Evolutionary conservation across 1,140 invertebrate species (phyloP).

Genomic region (Macrostomum lignano): DNA sequence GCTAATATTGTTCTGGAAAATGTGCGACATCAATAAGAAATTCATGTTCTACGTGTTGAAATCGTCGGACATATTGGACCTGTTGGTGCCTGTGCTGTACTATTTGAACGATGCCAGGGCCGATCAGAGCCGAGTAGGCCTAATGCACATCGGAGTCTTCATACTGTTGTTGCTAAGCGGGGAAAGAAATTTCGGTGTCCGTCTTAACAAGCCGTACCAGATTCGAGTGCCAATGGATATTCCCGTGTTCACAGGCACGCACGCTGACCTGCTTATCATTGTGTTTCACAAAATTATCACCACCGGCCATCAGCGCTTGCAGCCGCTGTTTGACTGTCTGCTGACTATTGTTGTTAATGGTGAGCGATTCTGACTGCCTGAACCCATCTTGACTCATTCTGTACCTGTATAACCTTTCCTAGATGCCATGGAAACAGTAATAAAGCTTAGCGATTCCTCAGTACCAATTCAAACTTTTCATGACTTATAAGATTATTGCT

Average conservation of each 20-base stretch:
- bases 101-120: conserved; percentile 87
- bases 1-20: conserved; percentile 92
- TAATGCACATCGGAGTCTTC: conserved; percentile 98
- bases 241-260: conserved; percentile 82
- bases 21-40: conserved; percentile 98
- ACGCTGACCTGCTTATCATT: conserved; percentile 89
- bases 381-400: too few species aligned
- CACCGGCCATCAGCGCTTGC: conserved; percentile 82
- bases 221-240: conserved; percentile 91
- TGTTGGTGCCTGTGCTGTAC: conserved; percentile 82
- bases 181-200: conserved; percentile 90
- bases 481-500: too few species aligned
- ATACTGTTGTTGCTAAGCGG: conserved; percentile 83
- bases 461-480: too few species aligned
- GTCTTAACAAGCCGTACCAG: conserved; percentile 89
- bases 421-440: too few species aligned
- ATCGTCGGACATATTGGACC: conserved; percentile 82
- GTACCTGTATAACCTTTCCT: too few species aligned
- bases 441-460: too few species aligned
- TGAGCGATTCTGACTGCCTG: too few species aligned
- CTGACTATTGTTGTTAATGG: conserved; percentile 89
- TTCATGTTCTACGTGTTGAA: conserved; percentile 96
- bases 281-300: conserved; percentile 96
- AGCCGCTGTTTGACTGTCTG: conserved; percentile 87
- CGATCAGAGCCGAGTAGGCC: conserved; percentile 83